phyloP scores from a whole-genome alignment of 2,113 vertebrate species.

The Sebastes schlegelii region DNA sequence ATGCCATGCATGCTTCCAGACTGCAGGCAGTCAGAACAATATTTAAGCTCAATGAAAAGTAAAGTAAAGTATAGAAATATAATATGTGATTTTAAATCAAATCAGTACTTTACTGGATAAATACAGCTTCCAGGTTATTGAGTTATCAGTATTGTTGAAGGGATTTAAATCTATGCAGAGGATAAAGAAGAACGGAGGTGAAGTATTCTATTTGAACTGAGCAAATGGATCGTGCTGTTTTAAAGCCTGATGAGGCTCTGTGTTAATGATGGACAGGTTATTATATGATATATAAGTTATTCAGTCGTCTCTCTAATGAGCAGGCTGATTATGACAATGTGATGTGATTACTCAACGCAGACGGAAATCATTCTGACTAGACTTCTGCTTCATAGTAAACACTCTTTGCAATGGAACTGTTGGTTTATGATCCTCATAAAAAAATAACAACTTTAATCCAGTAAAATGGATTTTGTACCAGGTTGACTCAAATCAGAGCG shows the following conservation, averaged over 20 bases:
- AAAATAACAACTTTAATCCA: background rate
- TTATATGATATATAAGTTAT: conserved; percentile 44
- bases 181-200: background rate
- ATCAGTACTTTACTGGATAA: background rate
- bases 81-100: background rate
- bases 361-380: conserved; percentile 6
- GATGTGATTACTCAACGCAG: background rate
- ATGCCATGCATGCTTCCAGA: background rate
- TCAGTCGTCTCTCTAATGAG: conserved; percentile 37
- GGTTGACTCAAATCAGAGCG: background rate
- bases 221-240: conserved; percentile 2
- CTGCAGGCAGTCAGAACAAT: background rate
- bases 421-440: background rate
- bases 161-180: background rate
- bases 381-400: background rate
- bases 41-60: background rate
- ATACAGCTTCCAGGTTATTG: background rate
- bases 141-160: background rate
- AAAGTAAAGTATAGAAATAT: background rate
- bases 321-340: conserved; percentile 20
- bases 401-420: background rate
- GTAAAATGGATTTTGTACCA: background rate
- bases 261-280: conserved; percentile 33
- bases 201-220: conserved; percentile 4
- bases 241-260: conserved; percentile 11